phyloP scores from a whole-genome alignment of 2,113 vertebrate genomes.

The Chaenogobius annularis region DNA sequence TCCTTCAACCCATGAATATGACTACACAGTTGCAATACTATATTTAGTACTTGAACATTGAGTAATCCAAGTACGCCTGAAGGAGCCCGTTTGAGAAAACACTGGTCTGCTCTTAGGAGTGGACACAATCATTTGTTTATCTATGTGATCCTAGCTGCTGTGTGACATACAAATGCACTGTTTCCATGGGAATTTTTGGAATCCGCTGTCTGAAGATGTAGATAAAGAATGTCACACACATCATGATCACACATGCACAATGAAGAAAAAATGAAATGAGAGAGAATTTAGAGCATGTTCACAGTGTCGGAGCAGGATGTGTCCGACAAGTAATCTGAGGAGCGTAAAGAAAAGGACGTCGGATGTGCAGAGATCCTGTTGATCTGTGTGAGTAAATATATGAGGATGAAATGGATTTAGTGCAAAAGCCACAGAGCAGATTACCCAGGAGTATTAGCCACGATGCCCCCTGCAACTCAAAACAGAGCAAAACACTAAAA shows the following conservation, averaged over 20 bases:
- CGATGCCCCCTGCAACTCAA: neutral
- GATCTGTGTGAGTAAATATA: slow-evolving; percentile 43
- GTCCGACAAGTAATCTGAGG: slow-evolving; percentile 59
- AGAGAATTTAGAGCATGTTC: slow-evolving; percentile 48
- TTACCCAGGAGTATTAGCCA: slow-evolving; percentile 9
- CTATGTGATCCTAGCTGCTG: slow-evolving; percentile 12
- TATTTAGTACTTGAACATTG: no score
- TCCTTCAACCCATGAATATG: no score
- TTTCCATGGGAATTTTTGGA: slow-evolving; percentile 26
- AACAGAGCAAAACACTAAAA: neutral
- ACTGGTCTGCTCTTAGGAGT: slow-evolving; percentile 15
- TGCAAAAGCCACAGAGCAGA: slow-evolving; percentile 16
- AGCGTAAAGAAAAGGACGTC: slow-evolving; percentile 61
- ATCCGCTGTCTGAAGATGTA: slow-evolving; percentile 34
- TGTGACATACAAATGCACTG: slow-evolving; percentile 14
- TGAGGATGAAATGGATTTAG: slow-evolving; percentile 59
- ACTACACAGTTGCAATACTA: no score
- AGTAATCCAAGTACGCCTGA: no score
- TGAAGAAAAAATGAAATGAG: slow-evolving; percentile 26
- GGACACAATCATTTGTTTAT: slow-evolving; percentile 10
- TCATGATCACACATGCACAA: slow-evolving; percentile 33
- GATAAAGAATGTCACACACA: slow-evolving; percentile 45
- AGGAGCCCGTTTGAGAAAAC: no score
- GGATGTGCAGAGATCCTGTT: slow-evolving; percentile 15
- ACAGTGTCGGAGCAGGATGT: slow-evolving; percentile 55